These are phyloP conservation scores for Drosophila ogumai DNA, from an alignment of 1,140 invertebrate species.

Conservation along the genomic window DNA sequence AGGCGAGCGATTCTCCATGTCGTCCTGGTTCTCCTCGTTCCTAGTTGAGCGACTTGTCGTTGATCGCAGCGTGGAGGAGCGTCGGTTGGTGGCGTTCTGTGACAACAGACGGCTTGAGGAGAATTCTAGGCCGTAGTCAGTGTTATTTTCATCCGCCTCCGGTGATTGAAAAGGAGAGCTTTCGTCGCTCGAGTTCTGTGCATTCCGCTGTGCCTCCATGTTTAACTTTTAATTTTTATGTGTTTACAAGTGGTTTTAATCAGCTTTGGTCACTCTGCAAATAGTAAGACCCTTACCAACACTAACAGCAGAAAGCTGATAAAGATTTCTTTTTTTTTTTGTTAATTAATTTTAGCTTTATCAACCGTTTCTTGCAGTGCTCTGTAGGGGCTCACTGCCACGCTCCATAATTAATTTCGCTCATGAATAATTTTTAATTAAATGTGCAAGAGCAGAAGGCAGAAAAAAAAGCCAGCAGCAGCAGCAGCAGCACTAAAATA, in stretches of 20 bases:
- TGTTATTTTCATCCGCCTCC: constrained; percentile 10
- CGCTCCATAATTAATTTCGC: constrained; percentile 61
- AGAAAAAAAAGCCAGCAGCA: neutral
- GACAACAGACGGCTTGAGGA: constrained; percentile 49
- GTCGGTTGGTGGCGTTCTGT: constrained; percentile 8
- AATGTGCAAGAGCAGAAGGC: constrained; percentile 39
- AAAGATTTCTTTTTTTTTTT: neutral
- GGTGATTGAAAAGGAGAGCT: constrained; percentile 26
- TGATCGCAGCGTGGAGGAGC: constrained; percentile 39
- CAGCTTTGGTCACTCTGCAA: neutral
- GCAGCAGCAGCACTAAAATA: constrained; percentile 32
- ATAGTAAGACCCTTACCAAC: neutral
- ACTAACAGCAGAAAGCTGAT: neutral
- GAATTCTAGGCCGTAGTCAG: constrained; percentile 65
- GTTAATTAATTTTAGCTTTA: neutral
- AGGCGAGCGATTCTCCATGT: neutral
- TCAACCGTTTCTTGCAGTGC: constrained; percentile 17
- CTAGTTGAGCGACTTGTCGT: neutral
- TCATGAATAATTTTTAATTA: constrained; percentile 69
- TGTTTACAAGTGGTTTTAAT: neutral
- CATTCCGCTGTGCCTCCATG: neutral
- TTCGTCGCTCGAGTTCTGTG: neutral
- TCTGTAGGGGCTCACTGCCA: constrained; percentile 1
- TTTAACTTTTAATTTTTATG: neutral
- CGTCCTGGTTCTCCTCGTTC: neutral